A percentile compares a stretch with the other conserved stretches of the same genome.
phyloP scores from a whole-genome alignment of 2,113 vertebrate genomes.

The Geococcyx californianus region DNA sequence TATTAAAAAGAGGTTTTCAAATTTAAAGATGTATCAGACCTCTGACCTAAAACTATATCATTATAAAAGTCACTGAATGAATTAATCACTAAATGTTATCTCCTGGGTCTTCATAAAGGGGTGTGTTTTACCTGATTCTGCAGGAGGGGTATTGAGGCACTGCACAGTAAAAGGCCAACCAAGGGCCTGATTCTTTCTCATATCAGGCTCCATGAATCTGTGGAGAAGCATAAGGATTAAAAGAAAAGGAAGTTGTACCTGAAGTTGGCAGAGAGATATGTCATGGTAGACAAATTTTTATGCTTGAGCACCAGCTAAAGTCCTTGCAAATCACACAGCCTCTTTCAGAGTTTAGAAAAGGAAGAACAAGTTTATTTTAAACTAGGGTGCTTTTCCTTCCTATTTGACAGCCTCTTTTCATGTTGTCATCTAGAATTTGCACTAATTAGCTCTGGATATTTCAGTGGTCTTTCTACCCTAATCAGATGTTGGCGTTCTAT shows the following conservation, averaged over 20 bases:
- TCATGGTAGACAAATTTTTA: not conserved
- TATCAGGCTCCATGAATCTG: not conserved
- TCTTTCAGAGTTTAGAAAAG: not conserved
- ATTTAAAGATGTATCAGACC: not conserved
- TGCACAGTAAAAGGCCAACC: not conserved
- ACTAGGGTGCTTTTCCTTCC: not conserved
- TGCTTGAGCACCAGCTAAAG: not conserved
- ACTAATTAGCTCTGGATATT: not conserved
- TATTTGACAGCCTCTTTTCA: not conserved
- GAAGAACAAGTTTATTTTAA: not conserved
- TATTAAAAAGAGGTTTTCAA: not conserved
- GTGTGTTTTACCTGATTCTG: not conserved
- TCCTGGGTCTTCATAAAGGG: not conserved
- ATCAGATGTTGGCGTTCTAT: not conserved
- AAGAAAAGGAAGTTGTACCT: not conserved
- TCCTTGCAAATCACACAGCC: not conserved
- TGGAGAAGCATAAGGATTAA: not conserved
- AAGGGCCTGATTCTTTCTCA: not conserved
- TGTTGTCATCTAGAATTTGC: not conserved
- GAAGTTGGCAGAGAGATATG: not conserved
- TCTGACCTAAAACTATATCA: not conserved
- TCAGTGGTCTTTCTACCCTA: not conserved
- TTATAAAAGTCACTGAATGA: not conserved
- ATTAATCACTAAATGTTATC: not conserved
- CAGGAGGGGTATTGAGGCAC: not conserved